A percentile compares a stretch with the other conserved stretches of the same genome.
Conservation (phyloP, 2,113 vertebrate species). For the Hemibagrus wyckioides region DNA sequence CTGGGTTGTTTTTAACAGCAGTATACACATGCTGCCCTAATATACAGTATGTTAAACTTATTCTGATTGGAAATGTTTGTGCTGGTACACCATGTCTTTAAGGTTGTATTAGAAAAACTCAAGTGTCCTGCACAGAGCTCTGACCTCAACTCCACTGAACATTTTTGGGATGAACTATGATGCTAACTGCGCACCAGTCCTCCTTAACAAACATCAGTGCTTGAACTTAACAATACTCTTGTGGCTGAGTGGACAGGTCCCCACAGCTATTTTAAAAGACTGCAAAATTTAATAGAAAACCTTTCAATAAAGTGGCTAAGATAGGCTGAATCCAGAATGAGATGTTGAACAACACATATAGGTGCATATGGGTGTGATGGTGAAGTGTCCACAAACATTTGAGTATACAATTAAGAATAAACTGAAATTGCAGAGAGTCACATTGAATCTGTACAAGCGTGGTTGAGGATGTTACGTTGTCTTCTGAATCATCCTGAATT, state of each 20-base stretch:
- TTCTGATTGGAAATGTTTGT: background rate
- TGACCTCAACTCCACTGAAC: background rate
- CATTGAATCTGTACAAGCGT: background rate
- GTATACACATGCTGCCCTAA: background rate
- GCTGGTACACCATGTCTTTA: background rate
- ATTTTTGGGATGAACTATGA: background rate
- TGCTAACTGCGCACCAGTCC: background rate
- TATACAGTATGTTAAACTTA: background rate
- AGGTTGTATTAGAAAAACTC: background rate
- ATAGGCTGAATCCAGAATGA: background rate
- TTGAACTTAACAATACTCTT: background rate
- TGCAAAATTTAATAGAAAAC: background rate
- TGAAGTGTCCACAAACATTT: background rate
- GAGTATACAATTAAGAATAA: background rate
- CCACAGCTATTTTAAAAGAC: no score
- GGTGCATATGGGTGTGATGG: background rate
- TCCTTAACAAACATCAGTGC: background rate
- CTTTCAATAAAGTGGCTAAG: background rate
- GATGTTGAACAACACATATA: background rate
- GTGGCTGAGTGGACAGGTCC: background rate
- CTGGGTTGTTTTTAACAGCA: background rate
- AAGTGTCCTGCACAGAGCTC: background rate
- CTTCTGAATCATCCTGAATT: slow-evolving; percentile 76
- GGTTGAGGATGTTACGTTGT: background rate
- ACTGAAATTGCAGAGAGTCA: background rate